Base-by-base conservation (phyloP, 2,113 vertebrate genomes). In the Microcebus jonahi region DNA sequence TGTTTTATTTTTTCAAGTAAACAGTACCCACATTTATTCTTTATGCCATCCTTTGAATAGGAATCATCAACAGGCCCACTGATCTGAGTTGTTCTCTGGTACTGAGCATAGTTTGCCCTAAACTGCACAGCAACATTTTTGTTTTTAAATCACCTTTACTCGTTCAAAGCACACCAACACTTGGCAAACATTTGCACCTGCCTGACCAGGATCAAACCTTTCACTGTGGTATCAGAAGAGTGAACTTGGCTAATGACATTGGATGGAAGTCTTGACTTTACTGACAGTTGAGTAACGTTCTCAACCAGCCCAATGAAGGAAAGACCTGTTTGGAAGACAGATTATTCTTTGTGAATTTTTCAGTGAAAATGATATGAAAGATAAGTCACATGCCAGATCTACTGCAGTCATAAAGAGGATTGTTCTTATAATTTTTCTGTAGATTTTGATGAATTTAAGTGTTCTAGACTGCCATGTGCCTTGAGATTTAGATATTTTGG, bases 281-380 rank as follows among this genome's bases (percentile, higher is more conserved):
- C 27, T 80, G 75, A 81, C 45, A 61, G 53, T 39, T 67, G 70
- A 84, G 13, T 81, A 71, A 39, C 53, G 81, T 57, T 97, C 15
- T 68, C 61, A 75, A 2, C 31, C 39, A 71, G 67, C 18, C 57
- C 50, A 53, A 1, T 39, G 34, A 65, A 71, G 13, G 77, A 27
- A 90, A 93, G 70, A 80, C 61, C 42, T 91, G 31, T 27, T 68
- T 73, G 48, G 36, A 95, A 92, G 59, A 85, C 42, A 57, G 53
- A 63, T 80, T 6, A 63, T 57, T 94, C 10, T 63, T 77, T 53
- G 25, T 29, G 7, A n/a, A 61, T 25, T 96, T 94, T 84, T 81
- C n/a, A 36, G 36, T 70, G 61, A 50, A 87, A 67, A n/a, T 57
- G 39, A 12, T n/a, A n/a, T 85, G 65, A 48, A 61, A 83, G 34